Evolutionary conservation across 2,797 vertebrate species (phyloP).

Genomic region (Chrysocyon brachyurus): DNA sequence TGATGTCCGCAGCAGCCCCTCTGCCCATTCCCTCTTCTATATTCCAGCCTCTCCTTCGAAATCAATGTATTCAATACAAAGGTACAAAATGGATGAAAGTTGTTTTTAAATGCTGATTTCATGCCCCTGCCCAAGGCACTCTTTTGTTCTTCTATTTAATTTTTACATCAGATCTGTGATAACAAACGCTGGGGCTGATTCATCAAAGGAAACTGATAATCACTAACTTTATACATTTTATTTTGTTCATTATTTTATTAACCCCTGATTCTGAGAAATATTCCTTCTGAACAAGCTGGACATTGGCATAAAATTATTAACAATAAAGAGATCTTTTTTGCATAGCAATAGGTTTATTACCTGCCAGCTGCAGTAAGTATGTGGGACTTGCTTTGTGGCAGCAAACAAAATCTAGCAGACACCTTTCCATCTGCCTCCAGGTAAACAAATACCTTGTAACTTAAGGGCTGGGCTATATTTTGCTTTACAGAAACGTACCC

Average conservation of each 20-base stretch:
- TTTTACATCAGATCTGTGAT: conserved; percentile 69
- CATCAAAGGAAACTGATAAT: conserved; percentile 81
- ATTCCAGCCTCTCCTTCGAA: conserved; percentile 31
- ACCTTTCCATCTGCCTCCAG: conserved; percentile 42
- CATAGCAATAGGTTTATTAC: conserved; percentile 75
- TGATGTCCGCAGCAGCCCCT: neutral
- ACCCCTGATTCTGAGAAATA: conserved; percentile 76
- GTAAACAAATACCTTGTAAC: neutral
- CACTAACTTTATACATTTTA: conserved; percentile 71
- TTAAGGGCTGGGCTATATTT: neutral
- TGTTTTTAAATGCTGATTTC: conserved; percentile 59
- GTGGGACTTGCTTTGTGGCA: conserved; percentile 14
- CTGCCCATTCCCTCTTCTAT: neutral
- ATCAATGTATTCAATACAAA: neutral
- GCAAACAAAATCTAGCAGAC: conserved; percentile 4
- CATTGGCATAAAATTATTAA: conserved; percentile 77
- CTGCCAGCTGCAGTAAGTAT: conserved; percentile 48
- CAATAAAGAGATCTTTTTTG: conserved; percentile 65
- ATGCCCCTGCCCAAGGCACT: conserved; percentile 58
- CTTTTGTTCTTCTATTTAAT: conserved; percentile 77
- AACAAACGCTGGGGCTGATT: conserved; percentile 60
- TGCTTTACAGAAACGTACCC: conserved; percentile 14
- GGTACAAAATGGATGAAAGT: neutral
- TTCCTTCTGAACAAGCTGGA: conserved; percentile 63
- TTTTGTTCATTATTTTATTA: conserved; percentile 76